A percentile compares a stretch with the other conserved stretches of the same genome.
phyloP scores from a whole-genome alignment of 2,113 vertebrate genomes.

The Phasianus colchicus region DNA sequence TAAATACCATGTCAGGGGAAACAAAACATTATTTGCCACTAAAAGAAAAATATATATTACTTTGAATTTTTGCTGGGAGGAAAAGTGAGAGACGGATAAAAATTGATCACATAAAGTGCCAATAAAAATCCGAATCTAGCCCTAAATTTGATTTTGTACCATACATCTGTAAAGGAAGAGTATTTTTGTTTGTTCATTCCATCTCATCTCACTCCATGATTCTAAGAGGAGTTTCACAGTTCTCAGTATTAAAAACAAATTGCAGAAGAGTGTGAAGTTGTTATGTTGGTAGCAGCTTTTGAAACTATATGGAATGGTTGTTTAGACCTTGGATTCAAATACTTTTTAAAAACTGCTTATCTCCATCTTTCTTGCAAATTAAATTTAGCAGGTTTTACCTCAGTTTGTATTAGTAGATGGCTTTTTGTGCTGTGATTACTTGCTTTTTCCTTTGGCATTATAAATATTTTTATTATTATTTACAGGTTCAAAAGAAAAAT shows the following conservation, averaged over 20 bases:
- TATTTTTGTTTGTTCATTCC: neutral
- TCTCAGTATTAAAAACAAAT: neutral
- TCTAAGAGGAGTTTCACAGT: neutral
- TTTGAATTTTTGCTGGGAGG: neutral
- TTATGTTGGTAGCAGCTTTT: accelerated
- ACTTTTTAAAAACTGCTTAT: neutral
- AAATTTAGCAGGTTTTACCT: neutral
- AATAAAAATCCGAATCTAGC: neutral
- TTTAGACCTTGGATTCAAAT: neutral
- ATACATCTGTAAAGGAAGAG: neutral
- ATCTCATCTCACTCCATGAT: neutral
- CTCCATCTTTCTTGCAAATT: neutral
- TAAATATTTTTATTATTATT: slow-evolving; percentile 43
- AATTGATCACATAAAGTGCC: neutral
- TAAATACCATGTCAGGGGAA: neutral
- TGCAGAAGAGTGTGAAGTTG: neutral
- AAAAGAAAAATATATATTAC: neutral
- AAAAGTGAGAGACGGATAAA: neutral
- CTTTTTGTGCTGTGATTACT: neutral
- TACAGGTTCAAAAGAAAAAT: slow-evolving; percentile 98
- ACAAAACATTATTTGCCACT: neutral
- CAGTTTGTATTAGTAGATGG: neutral
- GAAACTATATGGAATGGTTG: neutral
- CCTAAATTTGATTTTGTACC: neutral
- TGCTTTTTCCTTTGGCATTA: neutral